Evolutionary conservation across 2,888 invertebrate species (phyloP), one percentile per base, ranked within the genome.

Genomic region (Brenthis ino): DNA sequence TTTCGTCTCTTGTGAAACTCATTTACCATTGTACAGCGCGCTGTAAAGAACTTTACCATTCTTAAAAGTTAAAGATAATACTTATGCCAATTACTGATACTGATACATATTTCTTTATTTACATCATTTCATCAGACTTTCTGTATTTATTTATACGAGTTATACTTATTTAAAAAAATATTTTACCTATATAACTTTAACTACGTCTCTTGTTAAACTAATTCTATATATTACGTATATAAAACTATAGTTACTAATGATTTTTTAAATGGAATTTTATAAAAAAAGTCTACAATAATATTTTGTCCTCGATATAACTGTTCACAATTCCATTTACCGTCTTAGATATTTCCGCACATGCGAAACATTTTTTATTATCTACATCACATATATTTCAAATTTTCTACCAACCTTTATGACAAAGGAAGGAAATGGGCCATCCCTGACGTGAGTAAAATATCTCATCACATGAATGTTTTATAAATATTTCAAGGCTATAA

Each of bases 1-100:
- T 70, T 67, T 65, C 67, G 65, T 53, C 65, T 65, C 56, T 57
- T 61, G 61, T 68, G 54, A 33, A 16, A 33, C 60, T 50, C 48
- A 37, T 67, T 67, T 55, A 24, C 48, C 61, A 67, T 53, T 54
- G 55, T 33, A 37, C 37, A 55, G 55, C 20, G 50, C n/a, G 61
- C 37, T 13, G 50, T 61, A 63, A 28, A 37, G 37, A 67, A 50
- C n/a, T 58, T 53, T 20, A 20, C 28, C 16, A 48, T 66, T 58
- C 58, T 65, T 57, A 51, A 66, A 53, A 53, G 28, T 65, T 65
- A 43, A 66, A 53, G 53, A 54, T 66, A 28, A 43, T 13, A 20
- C 37, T 16, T 16, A 43, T 43, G 24, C 43, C 37, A 57, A 57
- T 57, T 57, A 65, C 37, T 37, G 28, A 28, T 28, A 28, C 28